phyloP scores from a whole-genome alignment of 2,113 vertebrate genomes.

The Notarius lentiginosus region DNA sequence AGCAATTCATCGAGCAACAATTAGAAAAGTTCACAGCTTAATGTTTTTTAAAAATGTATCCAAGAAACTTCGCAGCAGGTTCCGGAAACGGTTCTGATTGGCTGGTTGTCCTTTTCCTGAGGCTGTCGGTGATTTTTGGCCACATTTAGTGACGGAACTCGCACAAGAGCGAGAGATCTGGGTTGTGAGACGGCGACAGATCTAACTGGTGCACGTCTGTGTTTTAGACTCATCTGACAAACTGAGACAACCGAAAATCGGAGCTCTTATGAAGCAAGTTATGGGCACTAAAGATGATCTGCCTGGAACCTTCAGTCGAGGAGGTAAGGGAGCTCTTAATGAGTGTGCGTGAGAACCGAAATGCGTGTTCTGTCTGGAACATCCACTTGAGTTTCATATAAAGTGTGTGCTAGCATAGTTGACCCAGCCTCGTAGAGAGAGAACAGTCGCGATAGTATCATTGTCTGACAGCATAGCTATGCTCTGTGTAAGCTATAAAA shows the following conservation, averaged over 20 bases:
- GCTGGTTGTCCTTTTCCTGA: not conserved
- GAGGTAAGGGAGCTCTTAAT: constrained; percentile 69
- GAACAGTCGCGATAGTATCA: not conserved
- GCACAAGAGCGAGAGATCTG: not conserved
- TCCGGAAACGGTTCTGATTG: not conserved
- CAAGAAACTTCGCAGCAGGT: not conserved
- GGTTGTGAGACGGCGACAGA: not conserved
- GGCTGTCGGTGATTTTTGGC: not conserved
- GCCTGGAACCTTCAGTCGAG: constrained; percentile 77
- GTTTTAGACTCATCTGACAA: constrained; percentile 84
- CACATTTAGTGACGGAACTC: not conserved
- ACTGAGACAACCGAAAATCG: constrained; percentile 84
- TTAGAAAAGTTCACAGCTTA: not conserved
- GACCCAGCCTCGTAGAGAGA: not conserved
- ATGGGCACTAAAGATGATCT: constrained; percentile 84
- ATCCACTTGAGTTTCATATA: not conserved
- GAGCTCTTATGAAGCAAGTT: constrained; percentile 90
- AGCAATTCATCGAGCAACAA: not conserved
- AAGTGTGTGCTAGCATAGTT: not conserved
- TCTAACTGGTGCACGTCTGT: not conserved
- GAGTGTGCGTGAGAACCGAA: not conserved
- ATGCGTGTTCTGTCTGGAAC: not conserved
- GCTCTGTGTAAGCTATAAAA: not conserved
- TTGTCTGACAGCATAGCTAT: not conserved
- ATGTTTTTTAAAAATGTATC: not conserved